Evolutionary conservation across 2,113 vertebrate species (phyloP).

Genomic region (Tyto alba): DNA sequence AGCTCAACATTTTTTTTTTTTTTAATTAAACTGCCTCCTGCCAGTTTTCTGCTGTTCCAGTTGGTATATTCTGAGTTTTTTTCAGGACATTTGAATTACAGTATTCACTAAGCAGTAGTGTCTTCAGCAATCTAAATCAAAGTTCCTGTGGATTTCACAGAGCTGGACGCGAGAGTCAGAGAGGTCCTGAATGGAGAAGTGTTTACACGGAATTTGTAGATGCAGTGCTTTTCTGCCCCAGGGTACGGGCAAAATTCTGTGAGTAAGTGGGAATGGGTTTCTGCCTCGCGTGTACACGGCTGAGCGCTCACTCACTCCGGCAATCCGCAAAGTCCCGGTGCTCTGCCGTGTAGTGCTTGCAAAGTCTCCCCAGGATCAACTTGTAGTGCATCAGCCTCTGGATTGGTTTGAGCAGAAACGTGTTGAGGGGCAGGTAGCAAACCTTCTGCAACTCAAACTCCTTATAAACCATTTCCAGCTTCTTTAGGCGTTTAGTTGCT

Average conservation of each 20-base stretch:
- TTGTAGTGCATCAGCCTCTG: slow-evolving; percentile 95
- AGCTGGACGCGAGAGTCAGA: neutral
- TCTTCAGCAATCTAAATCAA: neutral
- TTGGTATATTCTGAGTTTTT: neutral
- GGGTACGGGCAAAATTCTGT: neutral
- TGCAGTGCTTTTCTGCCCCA: neutral
- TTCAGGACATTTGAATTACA: neutral
- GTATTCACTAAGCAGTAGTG: neutral
- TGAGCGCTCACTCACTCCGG: slow-evolving; percentile 70
- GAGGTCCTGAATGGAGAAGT: neutral
- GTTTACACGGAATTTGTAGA: neutral
- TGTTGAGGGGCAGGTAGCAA: slow-evolving; percentile 93
- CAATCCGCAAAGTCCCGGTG: slow-evolving; percentile 83
- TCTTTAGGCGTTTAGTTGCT: slow-evolving; percentile 80
- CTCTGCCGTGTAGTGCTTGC: slow-evolving; percentile 74
- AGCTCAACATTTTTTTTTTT: neutral
- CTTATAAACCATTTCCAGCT: slow-evolving; percentile 86
- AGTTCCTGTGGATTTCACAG: neutral
- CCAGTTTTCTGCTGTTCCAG: neutral
- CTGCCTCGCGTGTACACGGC: neutral
- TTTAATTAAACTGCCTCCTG: neutral
- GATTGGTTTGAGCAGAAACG: slow-evolving; percentile 92
- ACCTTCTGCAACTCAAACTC: slow-evolving; percentile 97
- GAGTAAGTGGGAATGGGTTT: accelerated
- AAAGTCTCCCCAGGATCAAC: slow-evolving; percentile 86